phyloP scores from a whole-genome alignment of 2,113 vertebrate genomes.

The Chaetops frenatus region DNA sequence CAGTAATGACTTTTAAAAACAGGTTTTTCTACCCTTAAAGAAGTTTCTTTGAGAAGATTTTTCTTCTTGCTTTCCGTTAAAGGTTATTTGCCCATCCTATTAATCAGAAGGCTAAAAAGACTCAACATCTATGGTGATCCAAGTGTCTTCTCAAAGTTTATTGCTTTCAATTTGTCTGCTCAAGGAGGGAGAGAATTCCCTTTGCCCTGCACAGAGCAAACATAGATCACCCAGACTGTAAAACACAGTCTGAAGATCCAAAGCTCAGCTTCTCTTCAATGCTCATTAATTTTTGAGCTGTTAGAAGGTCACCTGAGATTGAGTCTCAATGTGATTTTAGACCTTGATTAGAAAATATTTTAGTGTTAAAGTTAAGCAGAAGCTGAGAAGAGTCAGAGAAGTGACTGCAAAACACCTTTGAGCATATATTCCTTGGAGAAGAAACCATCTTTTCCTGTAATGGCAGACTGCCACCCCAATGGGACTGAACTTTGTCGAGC shows the following conservation, averaged over 20 bases:
- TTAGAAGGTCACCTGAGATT: constrained; percentile 7
- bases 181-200: neutral
- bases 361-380: neutral
- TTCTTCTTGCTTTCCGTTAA: neutral
- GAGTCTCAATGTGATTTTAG: neutral
- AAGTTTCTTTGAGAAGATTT: neutral
- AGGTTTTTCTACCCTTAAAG: neutral
- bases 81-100: neutral
- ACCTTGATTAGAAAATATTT: constrained; percentile 10
- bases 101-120: neutral
- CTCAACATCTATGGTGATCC: neutral
- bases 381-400: neutral
- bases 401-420: neutral
- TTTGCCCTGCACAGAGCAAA: neutral
- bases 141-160: neutral
- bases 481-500: neutral
- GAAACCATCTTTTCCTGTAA: neutral
- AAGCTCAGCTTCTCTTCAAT: neutral
- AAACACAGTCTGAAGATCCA: neutral
- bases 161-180: neutral
- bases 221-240: neutral
- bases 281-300: constrained; percentile 17
- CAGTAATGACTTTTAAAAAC: neutral
- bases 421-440: neutral
- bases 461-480: neutral